Percentiles rank a stretch among this genome's conserved stretches.
Evolutionary conservation across 2,888 invertebrate species (phyloP).

Genomic region (Toxonevra muliebris): DNA sequence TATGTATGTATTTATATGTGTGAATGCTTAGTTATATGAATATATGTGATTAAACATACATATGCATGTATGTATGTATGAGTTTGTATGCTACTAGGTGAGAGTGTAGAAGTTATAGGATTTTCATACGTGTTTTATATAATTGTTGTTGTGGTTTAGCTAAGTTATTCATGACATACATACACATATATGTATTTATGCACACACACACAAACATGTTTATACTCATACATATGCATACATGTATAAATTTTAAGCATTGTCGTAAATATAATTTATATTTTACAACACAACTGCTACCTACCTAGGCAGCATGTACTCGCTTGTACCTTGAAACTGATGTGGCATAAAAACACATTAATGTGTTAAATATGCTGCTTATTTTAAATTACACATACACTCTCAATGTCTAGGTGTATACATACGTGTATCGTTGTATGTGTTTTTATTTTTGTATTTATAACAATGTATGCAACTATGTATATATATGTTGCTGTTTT

Average conservation of each 20-base stretch:
- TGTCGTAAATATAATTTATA: constrained; percentile 9
- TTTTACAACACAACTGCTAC: neutral
- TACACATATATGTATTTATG: neutral
- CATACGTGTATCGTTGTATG: neutral
- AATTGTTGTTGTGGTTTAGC: too few species aligned
- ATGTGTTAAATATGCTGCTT: constrained; percentile 3
- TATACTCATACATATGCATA: neutral
- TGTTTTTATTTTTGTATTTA: neutral
- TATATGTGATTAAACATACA: too few species aligned
- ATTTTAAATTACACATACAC: neutral
- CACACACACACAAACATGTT: neutral
- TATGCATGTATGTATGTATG: too few species aligned
- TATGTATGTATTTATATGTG: too few species aligned
- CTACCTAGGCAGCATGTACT: neutral
- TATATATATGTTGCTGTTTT: neutral
- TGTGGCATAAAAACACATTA: constrained; percentile 12
- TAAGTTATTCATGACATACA: too few species aligned
- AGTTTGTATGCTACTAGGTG: too few species aligned
- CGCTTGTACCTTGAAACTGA: constrained; percentile 12
- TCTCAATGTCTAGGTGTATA: neutral
- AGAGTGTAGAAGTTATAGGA: too few species aligned
- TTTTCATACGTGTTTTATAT: too few species aligned
- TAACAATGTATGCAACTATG: neutral
- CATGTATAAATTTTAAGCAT: neutral
- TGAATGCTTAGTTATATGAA: too few species aligned